Conservation (phyloP, 2,888 invertebrate genomes). For the Netelia virgata region DNA sequence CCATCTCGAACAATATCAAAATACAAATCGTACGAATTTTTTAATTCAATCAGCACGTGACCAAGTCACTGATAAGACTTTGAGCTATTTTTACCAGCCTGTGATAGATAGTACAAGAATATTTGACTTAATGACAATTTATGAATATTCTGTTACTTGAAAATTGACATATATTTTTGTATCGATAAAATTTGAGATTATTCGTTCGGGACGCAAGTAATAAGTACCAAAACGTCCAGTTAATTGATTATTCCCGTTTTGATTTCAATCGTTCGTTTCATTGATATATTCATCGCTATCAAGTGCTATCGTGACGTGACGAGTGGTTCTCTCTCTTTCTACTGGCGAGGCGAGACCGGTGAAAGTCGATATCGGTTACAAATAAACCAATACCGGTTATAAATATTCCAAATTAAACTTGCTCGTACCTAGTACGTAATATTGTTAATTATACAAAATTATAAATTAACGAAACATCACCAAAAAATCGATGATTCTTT, state of each 20-base stretch:
- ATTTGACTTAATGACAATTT: no score
- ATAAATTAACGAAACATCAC: background rate
- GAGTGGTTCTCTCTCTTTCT: constrained; percentile 9
- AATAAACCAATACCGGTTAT: no score
- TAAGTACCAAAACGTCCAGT: background rate
- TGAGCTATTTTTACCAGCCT: no score
- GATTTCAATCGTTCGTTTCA: background rate
- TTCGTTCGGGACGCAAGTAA: background rate
- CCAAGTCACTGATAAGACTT: constrained; percentile 2
- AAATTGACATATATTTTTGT: no score
- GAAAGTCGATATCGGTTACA: no score
- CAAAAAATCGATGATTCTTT: background rate
- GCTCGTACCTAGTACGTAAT: no score
- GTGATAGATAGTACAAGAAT: no score
- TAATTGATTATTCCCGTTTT: background rate
- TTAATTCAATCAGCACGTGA: background rate
- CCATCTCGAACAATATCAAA: no score
- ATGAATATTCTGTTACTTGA: no score
- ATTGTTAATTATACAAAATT: background rate
- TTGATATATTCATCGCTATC: constrained; percentile 10
- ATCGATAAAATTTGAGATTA: background rate
- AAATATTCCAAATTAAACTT: background rate
- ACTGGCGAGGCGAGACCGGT: background rate
- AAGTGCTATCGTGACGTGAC: constrained; percentile 14
- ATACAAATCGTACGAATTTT: background rate